Conservation (phyloP, 1,140 invertebrate species). For the Neuroterus valhalla region DNA sequence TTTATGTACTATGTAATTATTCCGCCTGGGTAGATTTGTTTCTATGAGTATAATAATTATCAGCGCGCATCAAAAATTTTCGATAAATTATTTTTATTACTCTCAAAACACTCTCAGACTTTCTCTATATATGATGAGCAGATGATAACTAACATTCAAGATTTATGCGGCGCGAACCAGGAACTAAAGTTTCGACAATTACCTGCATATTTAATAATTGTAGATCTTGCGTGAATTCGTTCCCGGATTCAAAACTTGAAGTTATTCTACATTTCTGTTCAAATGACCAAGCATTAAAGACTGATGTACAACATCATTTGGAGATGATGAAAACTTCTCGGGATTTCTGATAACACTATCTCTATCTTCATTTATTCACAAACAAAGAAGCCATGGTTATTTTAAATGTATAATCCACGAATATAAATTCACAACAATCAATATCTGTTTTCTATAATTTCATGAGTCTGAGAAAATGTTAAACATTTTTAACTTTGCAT, state of each 20-base stretch:
- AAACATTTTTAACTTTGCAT: too few species aligned
- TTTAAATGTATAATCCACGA: neutral
- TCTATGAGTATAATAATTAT: neutral
- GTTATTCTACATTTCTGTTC: neutral
- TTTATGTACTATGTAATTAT: too few species aligned
- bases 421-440: too few species aligned
- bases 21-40: neutral
- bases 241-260: neutral
- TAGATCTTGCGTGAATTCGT: neutral
- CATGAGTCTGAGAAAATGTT: too few species aligned
- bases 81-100: conserved; percentile 2
- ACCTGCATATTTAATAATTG: neutral
- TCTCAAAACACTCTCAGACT: neutral
- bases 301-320: too few species aligned
- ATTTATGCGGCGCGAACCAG: neutral
- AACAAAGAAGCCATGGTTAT: neutral
- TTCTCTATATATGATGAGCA: conserved; percentile 6
- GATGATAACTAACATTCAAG: neutral
- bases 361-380: neutral
- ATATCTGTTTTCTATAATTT: too few species aligned
- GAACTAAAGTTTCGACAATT: neutral
- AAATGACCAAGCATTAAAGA: neutral
- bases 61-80: conserved; percentile 5
- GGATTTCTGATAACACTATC: conserved; percentile 8
- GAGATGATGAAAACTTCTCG: neutral